Percentiles rank a stretch among this genome's conserved stretches.
phyloP scores from a whole-genome alignment of 2,888 invertebrate genomes.

The Hydropsyche betteni region DNA sequence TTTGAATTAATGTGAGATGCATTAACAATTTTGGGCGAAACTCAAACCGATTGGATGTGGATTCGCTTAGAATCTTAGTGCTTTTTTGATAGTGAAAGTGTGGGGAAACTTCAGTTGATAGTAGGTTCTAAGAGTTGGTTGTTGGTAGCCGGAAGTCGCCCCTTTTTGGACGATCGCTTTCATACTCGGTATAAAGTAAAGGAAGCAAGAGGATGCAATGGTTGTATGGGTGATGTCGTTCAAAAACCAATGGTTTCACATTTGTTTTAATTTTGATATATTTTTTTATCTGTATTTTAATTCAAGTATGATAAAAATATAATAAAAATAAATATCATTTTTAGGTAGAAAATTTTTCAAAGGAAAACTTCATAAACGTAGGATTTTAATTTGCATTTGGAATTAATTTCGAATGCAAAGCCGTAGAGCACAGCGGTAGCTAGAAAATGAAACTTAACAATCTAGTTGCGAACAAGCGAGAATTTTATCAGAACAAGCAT shows the following conservation, averaged over 20 bases:
- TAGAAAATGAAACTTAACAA: neutral
- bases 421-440: no score
- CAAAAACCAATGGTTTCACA: conserved; percentile 6
- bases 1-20: no score
- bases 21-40: neutral
- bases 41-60: conserved; percentile 12
- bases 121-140: neutral
- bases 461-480: conserved; percentile 19
- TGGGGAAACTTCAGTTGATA: conserved; percentile 34
- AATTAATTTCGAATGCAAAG: no score
- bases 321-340: no score
- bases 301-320: no score
- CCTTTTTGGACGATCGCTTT: conserved; percentile 47
- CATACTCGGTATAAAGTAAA: conserved; percentile 46
- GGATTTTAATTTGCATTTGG: no score
- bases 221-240: conserved; percentile 45
- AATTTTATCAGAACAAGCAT: conserved; percentile 45
- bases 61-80: neutral
- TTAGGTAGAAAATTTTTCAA: no score
- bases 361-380: no score
- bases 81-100: conserved; percentile 19
- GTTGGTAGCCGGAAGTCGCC: conserved; percentile 44
- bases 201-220: conserved; percentile 41
- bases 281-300: neutral
- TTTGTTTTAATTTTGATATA: neutral